phyloP scores from a whole-genome alignment of 2,113 vertebrate genomes.

The Morphnarchus princeps region DNA sequence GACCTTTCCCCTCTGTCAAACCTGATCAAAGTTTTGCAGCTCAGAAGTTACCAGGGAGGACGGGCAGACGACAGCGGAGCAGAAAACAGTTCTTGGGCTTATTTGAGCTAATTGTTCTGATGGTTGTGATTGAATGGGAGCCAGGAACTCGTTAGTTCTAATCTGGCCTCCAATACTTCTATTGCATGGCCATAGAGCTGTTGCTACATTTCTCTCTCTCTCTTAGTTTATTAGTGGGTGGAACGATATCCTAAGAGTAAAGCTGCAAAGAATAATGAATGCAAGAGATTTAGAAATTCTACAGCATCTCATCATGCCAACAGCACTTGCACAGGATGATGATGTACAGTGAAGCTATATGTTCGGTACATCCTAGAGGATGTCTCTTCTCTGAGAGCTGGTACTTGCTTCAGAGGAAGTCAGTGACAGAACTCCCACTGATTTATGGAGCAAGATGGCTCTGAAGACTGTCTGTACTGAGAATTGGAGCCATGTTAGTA shows the following conservation, averaged over 20 bases:
- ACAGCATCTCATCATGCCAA: background rate
- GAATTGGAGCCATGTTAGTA: background rate
- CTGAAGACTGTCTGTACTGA: background rate
- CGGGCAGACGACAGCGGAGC: background rate
- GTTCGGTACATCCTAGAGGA: background rate
- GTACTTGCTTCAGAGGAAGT: background rate
- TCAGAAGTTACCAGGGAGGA: background rate
- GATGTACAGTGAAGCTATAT: background rate
- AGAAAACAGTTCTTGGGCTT: background rate
- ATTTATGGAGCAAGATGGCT: background rate
- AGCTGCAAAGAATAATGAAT: background rate
- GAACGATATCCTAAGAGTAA: background rate
- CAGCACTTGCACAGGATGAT: background rate
- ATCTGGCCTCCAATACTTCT: background rate
- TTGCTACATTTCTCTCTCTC: background rate
- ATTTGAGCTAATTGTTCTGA: slow-evolving; percentile 42
- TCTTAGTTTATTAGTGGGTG: background rate
- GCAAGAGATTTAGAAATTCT: background rate
- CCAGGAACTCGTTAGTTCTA: slow-evolving; percentile 47
- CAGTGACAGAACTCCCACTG: background rate
- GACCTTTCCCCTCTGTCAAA: slow-evolving; percentile 32
- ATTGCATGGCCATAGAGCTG: background rate
- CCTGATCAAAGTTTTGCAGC: background rate
- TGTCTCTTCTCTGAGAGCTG: background rate
- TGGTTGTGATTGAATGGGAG: slow-evolving; percentile 1